Evolutionary conservation across 2,113 vertebrate genomes (phyloP).

Genomic region (Tretioscincus oriximinensis): DNA sequence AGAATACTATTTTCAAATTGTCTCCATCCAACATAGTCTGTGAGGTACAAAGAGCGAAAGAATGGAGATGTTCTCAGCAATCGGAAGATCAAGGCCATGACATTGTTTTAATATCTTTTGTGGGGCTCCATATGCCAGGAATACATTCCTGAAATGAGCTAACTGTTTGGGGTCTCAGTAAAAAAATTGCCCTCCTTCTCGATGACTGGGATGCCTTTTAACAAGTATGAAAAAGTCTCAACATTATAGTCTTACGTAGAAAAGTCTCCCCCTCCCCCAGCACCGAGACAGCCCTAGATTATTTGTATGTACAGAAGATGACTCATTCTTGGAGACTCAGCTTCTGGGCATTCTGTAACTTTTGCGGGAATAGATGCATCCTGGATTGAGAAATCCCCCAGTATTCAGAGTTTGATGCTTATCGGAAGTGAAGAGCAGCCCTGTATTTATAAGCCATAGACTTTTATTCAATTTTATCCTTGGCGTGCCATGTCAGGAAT

Average conservation of each 20-base stretch:
- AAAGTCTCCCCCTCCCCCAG: conserved; percentile 9
- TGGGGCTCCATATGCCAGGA: conserved; percentile 41
- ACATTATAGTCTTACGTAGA: background rate
- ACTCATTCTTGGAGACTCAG: conserved; percentile 48
- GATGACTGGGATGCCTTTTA: conserved; percentile 19
- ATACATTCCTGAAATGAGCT: conserved; percentile 24
- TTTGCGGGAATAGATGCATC: conserved; percentile 46
- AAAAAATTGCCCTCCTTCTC: conserved; percentile 32
- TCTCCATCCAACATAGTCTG: background rate
- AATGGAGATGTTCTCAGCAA: conserved; percentile 40
- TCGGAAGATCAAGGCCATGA: background rate
- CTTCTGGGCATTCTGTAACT: conserved; percentile 55
- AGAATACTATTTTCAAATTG: background rate
- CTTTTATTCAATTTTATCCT: background rate
- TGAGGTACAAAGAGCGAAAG: conserved; percentile 29
- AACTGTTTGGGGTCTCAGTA: background rate
- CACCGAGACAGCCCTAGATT: conserved; percentile 1
- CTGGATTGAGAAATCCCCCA: conserved; percentile 28
- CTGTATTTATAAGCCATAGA: background rate
- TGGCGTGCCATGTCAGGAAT: background rate
- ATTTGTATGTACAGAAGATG: conserved; percentile 45
- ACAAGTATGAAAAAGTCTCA: conserved; percentile 22
- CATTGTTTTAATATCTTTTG: conserved; percentile 59
- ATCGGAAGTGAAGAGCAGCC: background rate
- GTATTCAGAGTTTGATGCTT: conserved; percentile 46